These are phyloP conservation scores for Aegotheles bennettii DNA, from an alignment of 2,113 vertebrate genomes.

Conservation along the genomic window DNA sequence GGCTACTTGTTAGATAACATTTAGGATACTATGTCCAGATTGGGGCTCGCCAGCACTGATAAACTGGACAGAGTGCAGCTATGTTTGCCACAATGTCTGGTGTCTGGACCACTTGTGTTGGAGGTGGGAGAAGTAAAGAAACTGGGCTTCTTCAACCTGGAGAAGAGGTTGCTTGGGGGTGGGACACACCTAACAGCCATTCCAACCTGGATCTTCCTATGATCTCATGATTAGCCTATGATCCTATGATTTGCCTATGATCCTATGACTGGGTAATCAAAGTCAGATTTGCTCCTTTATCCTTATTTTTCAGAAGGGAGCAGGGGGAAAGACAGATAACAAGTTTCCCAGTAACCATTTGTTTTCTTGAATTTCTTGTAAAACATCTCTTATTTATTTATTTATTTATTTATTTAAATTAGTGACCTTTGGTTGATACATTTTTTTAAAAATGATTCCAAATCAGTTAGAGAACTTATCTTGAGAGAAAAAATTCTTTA, in stretches of 20 bases:
- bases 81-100: background rate
- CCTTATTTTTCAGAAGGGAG: background rate
- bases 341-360: background rate
- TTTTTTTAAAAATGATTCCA: background rate
- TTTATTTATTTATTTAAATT: background rate
- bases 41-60: background rate
- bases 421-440: background rate
- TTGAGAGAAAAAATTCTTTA: background rate
- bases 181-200: background rate
- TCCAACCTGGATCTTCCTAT: background rate
- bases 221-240: background rate
- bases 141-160: too few relatives aligned
- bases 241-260: background rate
- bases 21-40: background rate
- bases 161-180: background rate
- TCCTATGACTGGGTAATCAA: background rate
- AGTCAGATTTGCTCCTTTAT: background rate
- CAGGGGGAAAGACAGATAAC: background rate
- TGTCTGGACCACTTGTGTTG: background rate
- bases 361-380: background rate
- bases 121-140: accelerated
- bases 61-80: background rate
- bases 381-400: background rate
- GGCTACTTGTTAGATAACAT: background rate
- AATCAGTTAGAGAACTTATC: background rate